phyloP scores from a whole-genome alignment of 2,797 vertebrate genomes.

The Holocentrus rufus region DNA sequence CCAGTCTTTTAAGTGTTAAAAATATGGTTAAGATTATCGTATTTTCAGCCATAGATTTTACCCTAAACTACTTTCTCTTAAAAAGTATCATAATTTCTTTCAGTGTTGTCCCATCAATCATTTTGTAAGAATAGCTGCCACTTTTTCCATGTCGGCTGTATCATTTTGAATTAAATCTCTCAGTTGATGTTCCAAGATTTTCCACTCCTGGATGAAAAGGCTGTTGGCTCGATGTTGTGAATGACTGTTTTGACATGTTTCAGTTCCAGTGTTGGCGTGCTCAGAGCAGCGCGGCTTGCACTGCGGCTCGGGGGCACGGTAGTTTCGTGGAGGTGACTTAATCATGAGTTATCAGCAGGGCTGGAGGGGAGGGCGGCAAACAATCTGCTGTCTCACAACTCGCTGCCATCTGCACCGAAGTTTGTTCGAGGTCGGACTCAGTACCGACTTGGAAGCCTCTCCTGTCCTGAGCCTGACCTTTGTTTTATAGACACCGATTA shows the following conservation, averaged over 20 bases:
- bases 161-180: not conserved
- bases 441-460: slow-evolving; percentile 25
- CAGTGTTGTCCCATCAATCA: not conserved
- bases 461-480: slow-evolving; percentile 24
- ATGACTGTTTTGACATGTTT: slow-evolving; percentile 50
- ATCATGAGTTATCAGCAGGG: slow-evolving; percentile 54
- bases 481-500: slow-evolving; percentile 44
- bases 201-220: slow-evolving; percentile 18
- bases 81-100: slow-evolving; percentile 16
- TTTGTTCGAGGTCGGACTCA: slow-evolving; percentile 23
- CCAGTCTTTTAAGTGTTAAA: not conserved
- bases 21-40: not conserved
- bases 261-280: slow-evolving; percentile 31
- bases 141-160: not conserved
- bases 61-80: not conserved
- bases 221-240: slow-evolving; percentile 13
- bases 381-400: slow-evolving; percentile 25
- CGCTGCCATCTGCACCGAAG: not conserved
- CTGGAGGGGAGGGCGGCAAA: slow-evolving; percentile 36
- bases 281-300: slow-evolving; percentile 48
- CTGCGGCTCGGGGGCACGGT: slow-evolving; percentile 50
- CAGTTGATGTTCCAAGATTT: slow-evolving; percentile 6
- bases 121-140: not conserved
- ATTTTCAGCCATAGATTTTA: not conserved
- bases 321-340: slow-evolving; percentile 55